Evolutionary conservation across 2,888 invertebrate genomes (phyloP).

Genomic region (Ochropleura plecta): DNA sequence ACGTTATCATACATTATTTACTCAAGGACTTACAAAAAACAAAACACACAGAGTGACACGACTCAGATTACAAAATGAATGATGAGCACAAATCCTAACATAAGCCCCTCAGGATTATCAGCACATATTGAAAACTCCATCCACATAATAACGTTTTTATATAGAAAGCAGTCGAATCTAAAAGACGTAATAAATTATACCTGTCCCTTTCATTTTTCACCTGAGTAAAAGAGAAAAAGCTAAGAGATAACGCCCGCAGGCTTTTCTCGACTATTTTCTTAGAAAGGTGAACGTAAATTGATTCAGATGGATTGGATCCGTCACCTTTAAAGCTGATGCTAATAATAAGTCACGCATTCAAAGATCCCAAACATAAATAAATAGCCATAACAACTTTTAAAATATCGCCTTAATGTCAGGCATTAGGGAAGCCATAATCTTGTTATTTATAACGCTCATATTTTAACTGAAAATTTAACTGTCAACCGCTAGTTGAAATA

Average conservation of each 20-base stretch:
- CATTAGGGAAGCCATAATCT: conserved; percentile 46
- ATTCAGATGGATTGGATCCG: conserved; percentile 74
- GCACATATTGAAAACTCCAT: conserved; percentile 50
- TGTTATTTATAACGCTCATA: conserved; percentile 57
- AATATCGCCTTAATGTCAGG: conserved; percentile 51
- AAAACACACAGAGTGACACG: conserved; percentile 65
- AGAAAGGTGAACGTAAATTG: conserved; percentile 77
- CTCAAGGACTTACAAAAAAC: conserved; percentile 50
- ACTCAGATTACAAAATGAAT: conserved; percentile 71
- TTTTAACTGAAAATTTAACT: conserved; percentile 48
- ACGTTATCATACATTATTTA: conserved; percentile 61
- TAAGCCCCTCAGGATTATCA: conserved; percentile 58
- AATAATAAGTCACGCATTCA: conserved; percentile 65
- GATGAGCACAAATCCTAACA: conserved; percentile 69
- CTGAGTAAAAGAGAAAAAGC: conserved; percentile 59
- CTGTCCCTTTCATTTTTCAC: conserved; percentile 61
- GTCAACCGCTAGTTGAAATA: conserved; percentile 45
- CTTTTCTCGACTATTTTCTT: conserved; percentile 71
- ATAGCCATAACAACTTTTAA: conserved; percentile 36
- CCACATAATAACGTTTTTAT: conserved; percentile 37
- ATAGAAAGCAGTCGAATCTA: conserved; percentile 44
- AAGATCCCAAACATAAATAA: conserved; percentile 49
- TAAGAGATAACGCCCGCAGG: conserved; percentile 62
- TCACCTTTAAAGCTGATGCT: conserved; percentile 69
- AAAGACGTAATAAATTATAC: conserved; percentile 55